These are phyloP conservation scores for Leptogaster cylindrica DNA, from an alignment of 2,888 invertebrate species.

Conservation along the genomic window DNA sequence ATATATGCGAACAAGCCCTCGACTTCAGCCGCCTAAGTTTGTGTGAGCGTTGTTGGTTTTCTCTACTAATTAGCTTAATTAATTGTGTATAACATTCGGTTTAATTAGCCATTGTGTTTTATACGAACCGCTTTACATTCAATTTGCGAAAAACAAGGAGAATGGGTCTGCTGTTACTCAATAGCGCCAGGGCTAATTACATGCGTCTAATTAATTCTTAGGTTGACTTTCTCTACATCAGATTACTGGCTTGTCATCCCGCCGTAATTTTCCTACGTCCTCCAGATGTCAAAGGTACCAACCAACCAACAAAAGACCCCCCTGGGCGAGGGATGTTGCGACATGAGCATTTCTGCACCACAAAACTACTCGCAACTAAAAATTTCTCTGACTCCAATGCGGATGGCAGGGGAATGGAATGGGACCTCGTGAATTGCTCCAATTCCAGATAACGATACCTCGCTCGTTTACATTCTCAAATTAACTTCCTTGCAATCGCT, in stretches of 20 bases:
- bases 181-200: conserved; percentile 48
- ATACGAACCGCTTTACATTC: conserved; percentile 52
- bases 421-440: not conserved
- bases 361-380: conserved; percentile 16
- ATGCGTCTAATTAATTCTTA: conserved; percentile 52
- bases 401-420: not conserved
- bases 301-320: conserved; percentile 18
- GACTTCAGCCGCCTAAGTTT: conserved; percentile 1
- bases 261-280: conserved; percentile 34
- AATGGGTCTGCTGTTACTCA: conserved; percentile 43
- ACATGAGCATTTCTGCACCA: not conserved
- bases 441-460: too few relatives aligned
- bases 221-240: conserved; percentile 48
- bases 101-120: conserved; percentile 52
- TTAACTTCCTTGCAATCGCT: too few relatives aligned
- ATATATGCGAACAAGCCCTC: conserved; percentile 14
- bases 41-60: conserved; percentile 43
- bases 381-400: not conserved
- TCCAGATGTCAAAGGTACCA: conserved; percentile 33
- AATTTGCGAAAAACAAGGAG: conserved; percentile 51
- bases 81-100: conserved; percentile 53
- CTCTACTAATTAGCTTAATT: conserved; percentile 53
- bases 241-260: conserved; percentile 38
- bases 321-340: conserved; percentile 8
- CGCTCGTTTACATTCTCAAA: too few relatives aligned